A percentile compares a stretch with the other conserved stretches of the same genome.
These are phyloP conservation scores for Phrixothrix hirtus DNA, from an alignment of 2,888 invertebrate genomes.

Conservation along the genomic window DNA sequence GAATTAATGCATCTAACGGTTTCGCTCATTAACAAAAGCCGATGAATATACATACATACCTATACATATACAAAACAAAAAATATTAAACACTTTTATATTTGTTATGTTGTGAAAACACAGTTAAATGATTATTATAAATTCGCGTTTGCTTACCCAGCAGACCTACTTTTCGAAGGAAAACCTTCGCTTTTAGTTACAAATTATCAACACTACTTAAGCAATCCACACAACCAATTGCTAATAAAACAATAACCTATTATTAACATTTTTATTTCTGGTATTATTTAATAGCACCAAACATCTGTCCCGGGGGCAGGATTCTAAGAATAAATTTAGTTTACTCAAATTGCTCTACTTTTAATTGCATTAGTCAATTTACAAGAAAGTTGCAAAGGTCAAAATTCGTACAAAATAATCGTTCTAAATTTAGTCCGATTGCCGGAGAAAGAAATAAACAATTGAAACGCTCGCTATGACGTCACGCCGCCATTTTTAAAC, in stretches of 20 bases:
- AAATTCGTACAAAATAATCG: too few species aligned
- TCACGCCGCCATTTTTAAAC: too few species aligned
- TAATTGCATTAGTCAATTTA: too few species aligned
- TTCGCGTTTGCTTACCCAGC: constrained; percentile 18
- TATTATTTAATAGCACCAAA: too few species aligned
- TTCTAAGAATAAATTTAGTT: too few species aligned
- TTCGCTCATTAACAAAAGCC: neutral
- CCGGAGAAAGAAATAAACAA: too few species aligned
- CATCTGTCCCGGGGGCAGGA: too few species aligned
- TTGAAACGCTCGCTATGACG: too few species aligned
- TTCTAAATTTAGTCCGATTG: too few species aligned
- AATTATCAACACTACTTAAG: constrained; percentile 17
- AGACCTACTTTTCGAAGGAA: constrained; percentile 21
- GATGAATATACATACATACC: neutral
- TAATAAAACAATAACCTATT: constrained; percentile 7
- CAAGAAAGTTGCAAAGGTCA: too few species aligned
- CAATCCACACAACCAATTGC: constrained; percentile 6
- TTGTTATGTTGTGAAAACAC: constrained; percentile 16
- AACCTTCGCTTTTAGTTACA: constrained; percentile 18
- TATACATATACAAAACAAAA: constrained; percentile 3
- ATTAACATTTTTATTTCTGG: neutral
- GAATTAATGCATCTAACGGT: constrained; percentile 13
- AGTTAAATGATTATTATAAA: constrained; percentile 9
- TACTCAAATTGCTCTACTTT: too few species aligned
- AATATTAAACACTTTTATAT: constrained; percentile 2